Conservation (phyloP, 2,113 vertebrate species). For the Lipophrys pholis region DNA sequence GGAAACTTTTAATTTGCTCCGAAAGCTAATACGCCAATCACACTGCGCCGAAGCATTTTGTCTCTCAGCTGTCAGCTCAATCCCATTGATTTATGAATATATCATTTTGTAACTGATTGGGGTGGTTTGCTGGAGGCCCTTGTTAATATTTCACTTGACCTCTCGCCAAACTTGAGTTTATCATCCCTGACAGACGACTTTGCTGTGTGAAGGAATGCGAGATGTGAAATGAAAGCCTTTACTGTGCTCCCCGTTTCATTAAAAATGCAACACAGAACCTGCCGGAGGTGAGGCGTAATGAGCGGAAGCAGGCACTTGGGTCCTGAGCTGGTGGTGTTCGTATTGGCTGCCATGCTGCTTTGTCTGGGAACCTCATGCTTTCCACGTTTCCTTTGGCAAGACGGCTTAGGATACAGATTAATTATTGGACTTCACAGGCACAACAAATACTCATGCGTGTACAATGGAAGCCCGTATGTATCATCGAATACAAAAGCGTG, state of each 20-base stretch:
- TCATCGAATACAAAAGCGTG: slow-evolving; percentile 11
- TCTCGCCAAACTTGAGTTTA: slow-evolving; percentile 69
- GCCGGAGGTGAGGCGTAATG: slow-evolving; percentile 54
- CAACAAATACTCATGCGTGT: slow-evolving; percentile 1
- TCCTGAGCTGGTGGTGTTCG: slow-evolving; percentile 34
- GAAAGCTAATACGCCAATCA: slow-evolving; percentile 47
- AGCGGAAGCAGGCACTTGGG: slow-evolving; percentile 46
- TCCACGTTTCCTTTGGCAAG: slow-evolving; percentile 21
- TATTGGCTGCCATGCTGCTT: slow-evolving; percentile 4
- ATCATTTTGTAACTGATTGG: slow-evolving; percentile 71
- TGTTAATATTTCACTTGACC: slow-evolving; percentile 80
- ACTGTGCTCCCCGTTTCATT: slow-evolving; percentile 56
- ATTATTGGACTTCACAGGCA: background rate
- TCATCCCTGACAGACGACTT: slow-evolving; percentile 69
- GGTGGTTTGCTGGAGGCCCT: slow-evolving; percentile 58
- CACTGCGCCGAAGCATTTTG: slow-evolving; percentile 28
- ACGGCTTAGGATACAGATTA: background rate
- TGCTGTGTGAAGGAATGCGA: slow-evolving; percentile 35
- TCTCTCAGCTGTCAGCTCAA: slow-evolving; percentile 56
- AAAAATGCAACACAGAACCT: slow-evolving; percentile 61
- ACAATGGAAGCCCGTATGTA: background rate
- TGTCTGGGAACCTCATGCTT: slow-evolving; percentile 33
- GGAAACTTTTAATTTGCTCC: slow-evolving; percentile 37
- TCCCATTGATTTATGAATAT: slow-evolving; percentile 70
- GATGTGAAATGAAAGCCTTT: slow-evolving; percentile 63